These are phyloP conservation scores for Hafferia zeledoni DNA, from an alignment of 2,797 vertebrate species.

Conservation along the genomic window DNA sequence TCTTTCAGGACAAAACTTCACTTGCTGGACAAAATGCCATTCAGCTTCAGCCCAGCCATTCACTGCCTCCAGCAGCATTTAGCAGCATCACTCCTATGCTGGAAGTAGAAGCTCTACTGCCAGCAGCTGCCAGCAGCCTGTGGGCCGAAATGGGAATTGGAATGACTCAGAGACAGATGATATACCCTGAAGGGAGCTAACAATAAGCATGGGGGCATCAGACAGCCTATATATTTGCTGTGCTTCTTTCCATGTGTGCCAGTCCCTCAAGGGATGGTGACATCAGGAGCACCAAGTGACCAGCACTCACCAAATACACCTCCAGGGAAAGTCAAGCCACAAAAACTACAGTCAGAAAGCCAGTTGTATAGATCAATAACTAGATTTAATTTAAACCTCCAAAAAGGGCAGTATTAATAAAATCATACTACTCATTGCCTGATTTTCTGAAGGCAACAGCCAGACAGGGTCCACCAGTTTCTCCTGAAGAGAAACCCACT, in stretches of 20 bases:
- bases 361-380: not conserved
- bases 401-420: not conserved
- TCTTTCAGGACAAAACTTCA: not conserved
- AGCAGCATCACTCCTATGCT: not conserved
- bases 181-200: not conserved
- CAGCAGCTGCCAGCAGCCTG: not conserved
- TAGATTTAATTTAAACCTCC: not conserved
- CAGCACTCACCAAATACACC: not conserved
- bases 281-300: rapidly evolving
- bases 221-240: not conserved
- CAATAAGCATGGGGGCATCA: not conserved
- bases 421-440: not conserved
- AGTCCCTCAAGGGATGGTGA: not conserved
- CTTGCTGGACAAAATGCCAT: not conserved
- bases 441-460: not conserved
- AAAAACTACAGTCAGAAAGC: not conserved
- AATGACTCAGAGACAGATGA: not conserved
- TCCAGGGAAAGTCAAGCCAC: not conserved
- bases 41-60: not conserved
- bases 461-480: not conserved
- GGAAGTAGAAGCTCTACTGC: rapidly evolving
- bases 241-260: not conserved
- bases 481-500: not conserved
- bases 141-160: not conserved
- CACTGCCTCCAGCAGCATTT: not conserved